These are phyloP conservation scores for Styela clava DNA, from an alignment of 23 tunicate species.

Conservation along the genomic window DNA sequence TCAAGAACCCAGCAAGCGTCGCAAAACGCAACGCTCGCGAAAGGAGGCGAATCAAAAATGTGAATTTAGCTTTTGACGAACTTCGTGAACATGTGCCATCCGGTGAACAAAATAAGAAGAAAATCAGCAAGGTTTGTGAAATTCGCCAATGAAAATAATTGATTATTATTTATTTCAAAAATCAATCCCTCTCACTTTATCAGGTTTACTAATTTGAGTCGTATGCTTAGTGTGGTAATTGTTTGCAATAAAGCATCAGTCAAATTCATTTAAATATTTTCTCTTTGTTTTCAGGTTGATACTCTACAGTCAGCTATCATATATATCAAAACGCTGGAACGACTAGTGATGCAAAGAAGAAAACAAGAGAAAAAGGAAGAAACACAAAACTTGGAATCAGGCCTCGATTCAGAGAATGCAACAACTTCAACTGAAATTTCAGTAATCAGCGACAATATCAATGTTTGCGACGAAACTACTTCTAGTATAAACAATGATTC, in stretches of 20 bases:
- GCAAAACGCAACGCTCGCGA: constrained; percentile 88
- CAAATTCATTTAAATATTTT: too few species aligned
- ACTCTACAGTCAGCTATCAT: constrained; percentile 93
- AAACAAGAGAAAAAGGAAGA: neutral
- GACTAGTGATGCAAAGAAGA: constrained; percentile 45
- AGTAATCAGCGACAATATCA: neutral
- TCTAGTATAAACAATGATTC: neutral
- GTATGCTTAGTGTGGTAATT: too few species aligned
- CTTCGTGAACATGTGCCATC: constrained; percentile 82
- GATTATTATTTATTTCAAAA: too few species aligned
- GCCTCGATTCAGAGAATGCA: neutral
- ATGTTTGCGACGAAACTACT: neutral
- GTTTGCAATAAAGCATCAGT: too few species aligned
- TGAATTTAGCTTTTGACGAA: constrained; percentile 87
- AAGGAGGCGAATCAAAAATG: constrained; percentile 75
- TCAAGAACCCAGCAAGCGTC: constrained; percentile 80
- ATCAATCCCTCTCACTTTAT: too few species aligned
- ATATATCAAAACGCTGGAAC: constrained; percentile 86
- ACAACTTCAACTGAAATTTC: neutral
- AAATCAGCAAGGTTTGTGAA: constrained; percentile 59
- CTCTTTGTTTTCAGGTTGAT: constrained; percentile 80
- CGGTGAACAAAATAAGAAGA: constrained; percentile 63
- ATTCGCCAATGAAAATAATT: too few species aligned
- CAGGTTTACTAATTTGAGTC: too few species aligned
- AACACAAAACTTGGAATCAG: neutral